Evolutionary conservation across 2,113 vertebrate species (phyloP).

Genomic region (Canis aureus): DNA sequence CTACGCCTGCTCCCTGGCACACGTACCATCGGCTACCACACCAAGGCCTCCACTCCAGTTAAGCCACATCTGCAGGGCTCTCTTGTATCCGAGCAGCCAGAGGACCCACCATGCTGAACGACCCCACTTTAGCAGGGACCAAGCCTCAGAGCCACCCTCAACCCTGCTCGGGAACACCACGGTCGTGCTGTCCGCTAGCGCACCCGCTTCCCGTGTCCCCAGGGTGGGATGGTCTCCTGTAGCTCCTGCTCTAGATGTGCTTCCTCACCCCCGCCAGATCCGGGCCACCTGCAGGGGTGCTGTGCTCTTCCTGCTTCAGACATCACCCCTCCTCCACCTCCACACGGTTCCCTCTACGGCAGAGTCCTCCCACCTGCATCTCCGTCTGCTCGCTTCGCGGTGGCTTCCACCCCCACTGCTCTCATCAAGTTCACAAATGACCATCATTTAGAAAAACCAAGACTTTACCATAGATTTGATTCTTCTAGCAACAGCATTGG

Average conservation of each 20-base stretch:
- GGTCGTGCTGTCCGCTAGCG: rapidly evolving
- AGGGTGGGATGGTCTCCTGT: rapidly evolving
- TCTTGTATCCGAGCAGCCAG: no score
- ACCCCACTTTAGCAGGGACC: background rate
- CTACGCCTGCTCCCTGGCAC: rapidly evolving
- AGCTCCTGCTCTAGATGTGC: background rate
- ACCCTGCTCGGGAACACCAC: rapidly evolving
- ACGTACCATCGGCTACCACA: background rate
- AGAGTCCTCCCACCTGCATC: rapidly evolving
- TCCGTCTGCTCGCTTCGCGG: background rate
- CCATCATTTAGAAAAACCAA: rapidly evolving
- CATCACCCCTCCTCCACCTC: rapidly evolving
- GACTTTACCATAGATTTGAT: rapidly evolving
- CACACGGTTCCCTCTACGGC: rapidly evolving
- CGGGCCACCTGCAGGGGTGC: background rate
- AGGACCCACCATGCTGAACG: rapidly evolving
- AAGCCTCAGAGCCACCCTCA: background rate
- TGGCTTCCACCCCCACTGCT: background rate
- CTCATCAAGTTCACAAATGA: background rate
- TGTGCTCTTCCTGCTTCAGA: no score
- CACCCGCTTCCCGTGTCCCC: rapidly evolving
- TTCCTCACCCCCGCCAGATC: background rate
- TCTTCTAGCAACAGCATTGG: rapidly evolving
- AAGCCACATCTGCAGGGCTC: background rate
- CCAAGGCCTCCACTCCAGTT: background rate